phyloP scores from a whole-genome alignment of 2,797 vertebrate species.

The Nyctalus aviator region DNA sequence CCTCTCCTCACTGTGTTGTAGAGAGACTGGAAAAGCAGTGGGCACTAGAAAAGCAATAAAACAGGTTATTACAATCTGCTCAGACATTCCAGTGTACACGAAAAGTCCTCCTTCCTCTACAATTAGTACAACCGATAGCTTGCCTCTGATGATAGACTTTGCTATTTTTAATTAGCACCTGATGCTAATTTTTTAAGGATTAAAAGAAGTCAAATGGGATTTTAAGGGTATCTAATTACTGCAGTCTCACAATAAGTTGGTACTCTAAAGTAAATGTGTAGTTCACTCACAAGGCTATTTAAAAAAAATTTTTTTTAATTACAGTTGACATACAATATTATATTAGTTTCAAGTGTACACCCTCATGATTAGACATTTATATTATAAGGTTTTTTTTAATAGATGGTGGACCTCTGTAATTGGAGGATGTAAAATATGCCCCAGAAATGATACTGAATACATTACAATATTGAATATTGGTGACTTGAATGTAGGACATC shows the following conservation, averaged over 20 bases:
- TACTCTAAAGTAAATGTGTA: slow-evolving; percentile 40
- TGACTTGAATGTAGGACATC: slow-evolving; percentile 40
- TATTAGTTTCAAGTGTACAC: background rate
- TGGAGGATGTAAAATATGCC: background rate
- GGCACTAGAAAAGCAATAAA: background rate
- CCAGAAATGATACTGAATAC: background rate
- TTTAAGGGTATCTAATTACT: slow-evolving; percentile 50
- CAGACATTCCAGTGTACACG: background rate
- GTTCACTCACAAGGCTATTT: slow-evolving; percentile 46
- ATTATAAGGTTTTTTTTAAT: background rate
- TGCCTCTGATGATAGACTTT: background rate
- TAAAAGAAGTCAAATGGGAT: slow-evolving; percentile 38
- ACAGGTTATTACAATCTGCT: background rate
- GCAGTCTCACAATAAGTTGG: background rate
- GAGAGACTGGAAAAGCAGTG: background rate
- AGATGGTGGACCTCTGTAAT: slow-evolving; percentile 5
- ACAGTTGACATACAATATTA: background rate
- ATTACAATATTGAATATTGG: background rate
- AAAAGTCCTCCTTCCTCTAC: background rate
- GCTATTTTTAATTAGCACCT: slow-evolving; percentile 25
- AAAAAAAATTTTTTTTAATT: background rate
- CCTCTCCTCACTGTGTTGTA: background rate
- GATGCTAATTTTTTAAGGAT: slow-evolving; percentile 13
- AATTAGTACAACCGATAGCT: background rate
- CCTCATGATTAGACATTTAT: background rate